phyloP scores from a whole-genome alignment of 2,797 vertebrate species.

The Pitangus sulphuratus region DNA sequence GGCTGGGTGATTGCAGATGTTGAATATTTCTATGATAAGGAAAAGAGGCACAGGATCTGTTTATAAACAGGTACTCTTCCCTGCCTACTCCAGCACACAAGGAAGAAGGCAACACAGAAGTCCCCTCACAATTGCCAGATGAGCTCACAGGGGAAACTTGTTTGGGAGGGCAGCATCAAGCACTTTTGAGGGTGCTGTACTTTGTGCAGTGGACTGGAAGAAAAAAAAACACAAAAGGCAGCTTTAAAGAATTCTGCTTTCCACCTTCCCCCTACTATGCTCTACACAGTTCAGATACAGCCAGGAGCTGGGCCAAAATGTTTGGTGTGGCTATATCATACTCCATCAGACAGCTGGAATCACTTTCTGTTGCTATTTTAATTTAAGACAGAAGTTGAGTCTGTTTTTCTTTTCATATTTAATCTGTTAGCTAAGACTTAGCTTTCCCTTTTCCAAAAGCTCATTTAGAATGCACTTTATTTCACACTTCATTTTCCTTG shows the following conservation, averaged over 20 bases:
- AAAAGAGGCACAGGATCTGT: background rate
- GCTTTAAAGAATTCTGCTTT: constrained; percentile 4
- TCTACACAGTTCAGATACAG: background rate
- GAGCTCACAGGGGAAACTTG: background rate
- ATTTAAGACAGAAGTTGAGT: constrained; percentile 55
- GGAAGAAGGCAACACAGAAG: background rate
- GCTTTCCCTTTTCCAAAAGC: background rate
- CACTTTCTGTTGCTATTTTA: constrained; percentile 55
- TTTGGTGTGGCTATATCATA: constrained; percentile 37
- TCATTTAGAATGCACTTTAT: constrained; percentile 3
- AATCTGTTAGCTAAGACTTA: constrained; percentile 31
- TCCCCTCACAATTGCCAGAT: background rate
- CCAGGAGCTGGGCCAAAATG: constrained; percentile 17
- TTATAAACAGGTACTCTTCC: background rate
- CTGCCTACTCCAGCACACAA: background rate
- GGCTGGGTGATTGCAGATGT: background rate
- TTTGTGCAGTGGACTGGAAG: background rate
- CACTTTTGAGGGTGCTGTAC: background rate
- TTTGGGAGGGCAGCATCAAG: background rate
- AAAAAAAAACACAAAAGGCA: background rate
- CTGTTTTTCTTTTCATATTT: constrained; percentile 49
- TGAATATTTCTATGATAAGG: background rate
- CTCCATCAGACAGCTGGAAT: constrained; percentile 35
- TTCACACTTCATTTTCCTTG: background rate
- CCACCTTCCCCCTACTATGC: background rate